Base-by-base conservation (phyloP, 2,888 invertebrate species). In the Dinocampus coccinellae region DNA sequence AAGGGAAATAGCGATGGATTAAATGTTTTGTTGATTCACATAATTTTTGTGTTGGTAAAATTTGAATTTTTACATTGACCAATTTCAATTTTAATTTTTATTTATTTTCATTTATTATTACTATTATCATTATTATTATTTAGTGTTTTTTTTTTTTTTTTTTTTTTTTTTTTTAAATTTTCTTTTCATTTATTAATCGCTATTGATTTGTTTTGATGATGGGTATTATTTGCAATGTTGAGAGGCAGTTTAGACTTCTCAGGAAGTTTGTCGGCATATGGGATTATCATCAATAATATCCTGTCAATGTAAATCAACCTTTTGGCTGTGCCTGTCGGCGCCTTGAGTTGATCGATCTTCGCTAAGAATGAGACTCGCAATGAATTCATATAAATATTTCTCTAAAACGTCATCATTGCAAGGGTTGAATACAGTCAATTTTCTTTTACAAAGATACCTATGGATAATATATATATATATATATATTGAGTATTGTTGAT, bases 281-380 rank as follows among this genome's bases (percentile, higher is more conserved):
- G 53, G 53, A 39, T 29, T 26, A 53, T 39, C 71, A 71, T 71
- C 61, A 71, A 71, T 71, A 71, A 71, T 61, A 55, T 60, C 71
- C 71, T 66, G 71, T 71, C 71, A 71, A 71, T 71, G 71, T 61
- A 66, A 66, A 71, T 66, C 66, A 61, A 71, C 66, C 71, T 66
- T 61, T 62, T 55, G 61, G 47, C 36, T 60, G 29, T 29, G 34
- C 55, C 71, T 66, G 71, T 71, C 62, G 71, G 71, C 71, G 71
- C 71, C 71, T 71, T 61, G 47, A 60, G 52, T 60, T 65, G 71
- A 71, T 66, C 53, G 71, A 71, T 71, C 36, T 36, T 52, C 22
- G 26, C 47, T 26, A 63, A 39, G 36, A 57, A 66, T 66, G 57
- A 55, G 55, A 22, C 24, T 20, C 39, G 24, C 47, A 4, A 16